Conservation (phyloP, 2,113 vertebrate species). For the Haemorhous mexicanus region DNA sequence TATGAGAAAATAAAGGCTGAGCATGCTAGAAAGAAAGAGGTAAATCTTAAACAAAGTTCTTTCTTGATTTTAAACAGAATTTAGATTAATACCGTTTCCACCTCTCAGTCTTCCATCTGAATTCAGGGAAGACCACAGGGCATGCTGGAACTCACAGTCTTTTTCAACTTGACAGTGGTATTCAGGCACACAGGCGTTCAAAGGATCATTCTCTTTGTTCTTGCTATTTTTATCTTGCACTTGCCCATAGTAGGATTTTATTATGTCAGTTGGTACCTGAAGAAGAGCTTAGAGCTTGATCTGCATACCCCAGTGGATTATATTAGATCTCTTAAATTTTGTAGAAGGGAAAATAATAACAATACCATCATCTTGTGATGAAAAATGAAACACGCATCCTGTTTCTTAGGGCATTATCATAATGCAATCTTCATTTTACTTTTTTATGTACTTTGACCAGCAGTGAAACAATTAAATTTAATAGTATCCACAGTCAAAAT, state of each 20-base stretch:
- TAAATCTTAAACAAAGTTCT: constrained; percentile 32
- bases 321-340: background rate
- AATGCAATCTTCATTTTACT: background rate
- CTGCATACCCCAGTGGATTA: background rate
- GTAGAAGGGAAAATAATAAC: background rate
- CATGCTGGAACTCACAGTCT: background rate
- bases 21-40: constrained; percentile 83
- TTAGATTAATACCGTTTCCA: background rate
- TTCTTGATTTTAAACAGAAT: background rate
- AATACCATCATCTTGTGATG: background rate
- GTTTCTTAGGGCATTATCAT: background rate
- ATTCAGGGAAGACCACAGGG: background rate
- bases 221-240: background rate
- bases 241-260: background rate
- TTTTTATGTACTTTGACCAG: background rate
- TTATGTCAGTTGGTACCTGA: background rate
- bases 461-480: background rate
- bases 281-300: background rate
- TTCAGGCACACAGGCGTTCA: background rate
- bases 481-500: background rate
- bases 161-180: background rate
- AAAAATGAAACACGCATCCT: background rate
- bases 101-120: background rate
- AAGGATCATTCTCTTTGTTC: background rate
- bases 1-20: constrained; percentile 81